These are phyloP conservation scores for Crocallis elinguaria DNA, from an alignment of 2,888 invertebrate genomes.

Conservation along the genomic window DNA sequence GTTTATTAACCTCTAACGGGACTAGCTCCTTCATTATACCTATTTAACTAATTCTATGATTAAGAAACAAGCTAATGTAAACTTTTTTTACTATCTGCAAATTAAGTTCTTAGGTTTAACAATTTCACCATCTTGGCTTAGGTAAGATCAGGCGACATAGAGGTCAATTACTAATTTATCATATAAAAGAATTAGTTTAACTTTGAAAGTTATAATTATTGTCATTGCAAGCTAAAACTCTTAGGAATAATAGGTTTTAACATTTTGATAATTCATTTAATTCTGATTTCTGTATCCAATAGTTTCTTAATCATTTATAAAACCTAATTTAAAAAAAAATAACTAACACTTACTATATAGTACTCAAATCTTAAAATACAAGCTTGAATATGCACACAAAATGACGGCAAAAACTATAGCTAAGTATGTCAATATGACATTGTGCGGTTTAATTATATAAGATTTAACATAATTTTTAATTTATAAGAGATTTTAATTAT, in stretches of 20 bases:
- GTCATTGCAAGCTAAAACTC: background rate
- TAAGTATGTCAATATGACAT: conserved; percentile 65
- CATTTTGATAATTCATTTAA: background rate
- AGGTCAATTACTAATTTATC: no score
- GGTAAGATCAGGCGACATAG: no score
- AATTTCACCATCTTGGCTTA: no score
- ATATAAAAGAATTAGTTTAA: no score
- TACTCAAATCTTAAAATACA: conserved; percentile 50
- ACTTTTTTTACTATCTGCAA: background rate
- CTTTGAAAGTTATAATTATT: no score
- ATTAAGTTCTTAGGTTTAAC: no score
- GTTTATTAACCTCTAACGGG: conserved; percentile 69
- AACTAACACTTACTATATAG: conserved; percentile 57
- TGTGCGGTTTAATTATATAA: conserved; percentile 58
- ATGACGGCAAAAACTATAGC: conserved; percentile 61
- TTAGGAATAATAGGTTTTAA: no score
- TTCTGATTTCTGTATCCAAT: background rate
- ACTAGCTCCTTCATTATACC: conserved; percentile 78
- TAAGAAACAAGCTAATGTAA: conserved; percentile 3
- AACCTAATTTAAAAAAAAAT: conserved; percentile 40
- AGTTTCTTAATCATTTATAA: conserved; percentile 42
- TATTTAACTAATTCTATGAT: conserved; percentile 38
- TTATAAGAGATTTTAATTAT: conserved; percentile 12
- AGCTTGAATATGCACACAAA: conserved; percentile 45
- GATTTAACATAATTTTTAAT: conserved; percentile 33